A percentile compares a stretch with the other conserved stretches of the same genome.
Evolutionary conservation across 35 echinoderm and acorn worm genomes (phyloP).

Genomic region (Strongylocentrotus purpuratus): DNA sequence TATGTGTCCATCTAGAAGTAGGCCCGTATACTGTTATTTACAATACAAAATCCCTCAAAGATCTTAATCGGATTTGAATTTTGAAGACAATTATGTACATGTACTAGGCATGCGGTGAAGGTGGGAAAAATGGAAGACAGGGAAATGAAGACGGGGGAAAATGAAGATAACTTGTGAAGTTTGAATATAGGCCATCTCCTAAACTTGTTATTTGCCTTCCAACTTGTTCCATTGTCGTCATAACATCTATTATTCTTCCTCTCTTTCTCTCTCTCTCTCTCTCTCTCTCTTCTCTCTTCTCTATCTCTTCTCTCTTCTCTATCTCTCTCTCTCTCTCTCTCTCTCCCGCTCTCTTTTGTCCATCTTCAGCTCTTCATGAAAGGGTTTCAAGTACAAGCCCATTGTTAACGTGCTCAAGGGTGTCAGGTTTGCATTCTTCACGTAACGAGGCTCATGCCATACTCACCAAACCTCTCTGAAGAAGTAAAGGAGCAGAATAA

Average conservation of each 20-base stretch:
- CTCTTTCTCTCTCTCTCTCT: neutral
- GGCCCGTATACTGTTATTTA: neutral
- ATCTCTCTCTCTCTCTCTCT: neutral
- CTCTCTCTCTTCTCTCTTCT: no score
- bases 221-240: no score
- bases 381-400: neutral
- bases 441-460: neutral
- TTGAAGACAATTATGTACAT: no score
- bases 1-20: neutral
- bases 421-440: neutral
- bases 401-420: neutral
- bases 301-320: no score
- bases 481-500: neutral
- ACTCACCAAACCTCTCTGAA: neutral
- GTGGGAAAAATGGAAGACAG: no score
- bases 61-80: no score
- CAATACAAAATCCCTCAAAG: neutral
- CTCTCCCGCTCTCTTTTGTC: neutral
- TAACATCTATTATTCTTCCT: neutral
- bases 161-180: no score
- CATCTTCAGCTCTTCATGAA: neutral
- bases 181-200: no score
- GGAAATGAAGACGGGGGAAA: no score
- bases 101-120: no score
- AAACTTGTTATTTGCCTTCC: no score